Evolutionary conservation across 2,113 vertebrate species (phyloP), one percentile per base, ranked within the genome.

Genomic region (Columba livia): DNA sequence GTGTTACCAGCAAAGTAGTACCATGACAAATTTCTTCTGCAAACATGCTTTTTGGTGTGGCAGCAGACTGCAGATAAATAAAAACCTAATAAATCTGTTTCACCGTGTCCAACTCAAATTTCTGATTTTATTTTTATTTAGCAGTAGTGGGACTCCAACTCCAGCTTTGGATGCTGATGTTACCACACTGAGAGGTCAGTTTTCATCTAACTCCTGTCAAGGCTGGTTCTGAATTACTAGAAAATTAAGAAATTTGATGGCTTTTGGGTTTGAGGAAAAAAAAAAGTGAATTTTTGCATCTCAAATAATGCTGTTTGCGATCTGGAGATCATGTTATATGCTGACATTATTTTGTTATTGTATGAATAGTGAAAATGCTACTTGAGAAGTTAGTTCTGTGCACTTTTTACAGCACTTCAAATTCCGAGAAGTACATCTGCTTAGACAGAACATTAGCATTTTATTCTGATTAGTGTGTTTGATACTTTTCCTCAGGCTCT

Each of bases 121-220:
- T 96, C 89, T 95, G 85, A 85, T 97, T 92, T 74, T 85, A 58
- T 92, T 93, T 87, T 93, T 93, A 12, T 92, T 82, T 83, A 74
- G 53, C 73, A 97, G 95, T 32, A 89, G 85, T 85, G 97, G 96
- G 70, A 90, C 95, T 71, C 94, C 97, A 71, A 93, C 97, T 94
- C 78, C 92, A 34, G 81, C 94, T 96, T 95, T 13, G 19, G 65
- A 77, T 91, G 74, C 40, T 56, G 98, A 97, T 70, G 72, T 87
- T 47, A 96, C 98, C 40, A 96, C 98, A 38, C 40, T 96, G 51
- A 96, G 85, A 98, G 98, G 98, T 98, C 90, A 93, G 96, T 91
- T 96, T 85, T 95, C 70, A 44, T 78, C 31, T 71, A 74, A 51
- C 9, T 84, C 8, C 24, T 67, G 38, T 78, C 47, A 75, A 81